Conservation (phyloP, 2,888 invertebrate species). For the Agonopterix subpropinquella region DNA sequence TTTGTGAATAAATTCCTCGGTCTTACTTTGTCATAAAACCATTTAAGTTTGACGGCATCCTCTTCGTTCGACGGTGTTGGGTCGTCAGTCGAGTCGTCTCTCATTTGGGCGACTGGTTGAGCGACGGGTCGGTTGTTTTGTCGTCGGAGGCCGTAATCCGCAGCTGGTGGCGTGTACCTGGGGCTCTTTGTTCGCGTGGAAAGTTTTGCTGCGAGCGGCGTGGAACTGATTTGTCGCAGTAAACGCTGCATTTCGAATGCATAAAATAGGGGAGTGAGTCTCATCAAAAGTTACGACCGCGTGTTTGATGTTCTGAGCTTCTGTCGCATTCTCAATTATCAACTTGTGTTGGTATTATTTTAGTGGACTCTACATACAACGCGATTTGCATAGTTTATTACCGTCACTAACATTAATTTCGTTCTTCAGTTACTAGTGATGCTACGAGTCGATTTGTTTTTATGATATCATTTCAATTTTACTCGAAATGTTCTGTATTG, state of each 20-base stretch:
- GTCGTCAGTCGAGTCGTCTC: constrained; percentile 25
- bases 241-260: constrained; percentile 12
- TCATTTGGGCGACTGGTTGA: constrained; percentile 14
- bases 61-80: constrained; percentile 29
- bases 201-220: constrained; percentile 40
- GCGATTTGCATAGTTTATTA: too few relatives aligned
- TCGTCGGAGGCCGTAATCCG: constrained; percentile 45
- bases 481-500: too few relatives aligned
- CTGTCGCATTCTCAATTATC: not conserved
- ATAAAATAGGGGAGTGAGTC: constrained; percentile 11
- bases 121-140: constrained; percentile 22
- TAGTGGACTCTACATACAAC: not conserved
- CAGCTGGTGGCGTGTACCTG: constrained; percentile 66
- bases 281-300: constrained; percentile 14
- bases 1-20: constrained; percentile 13
- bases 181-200: constrained; percentile 63
- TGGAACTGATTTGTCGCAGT: constrained; percentile 44
- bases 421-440: too few relatives aligned
- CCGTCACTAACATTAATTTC: too few relatives aligned
- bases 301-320: constrained; percentile 7
- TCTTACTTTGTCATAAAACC: constrained; percentile 54
- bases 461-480: too few relatives aligned
- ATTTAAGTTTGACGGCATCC: constrained; percentile 50
- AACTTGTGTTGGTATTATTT: not conserved
- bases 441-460: too few relatives aligned